Conservation (phyloP, 2,797 vertebrate species). For the Lemur catta region DNA sequence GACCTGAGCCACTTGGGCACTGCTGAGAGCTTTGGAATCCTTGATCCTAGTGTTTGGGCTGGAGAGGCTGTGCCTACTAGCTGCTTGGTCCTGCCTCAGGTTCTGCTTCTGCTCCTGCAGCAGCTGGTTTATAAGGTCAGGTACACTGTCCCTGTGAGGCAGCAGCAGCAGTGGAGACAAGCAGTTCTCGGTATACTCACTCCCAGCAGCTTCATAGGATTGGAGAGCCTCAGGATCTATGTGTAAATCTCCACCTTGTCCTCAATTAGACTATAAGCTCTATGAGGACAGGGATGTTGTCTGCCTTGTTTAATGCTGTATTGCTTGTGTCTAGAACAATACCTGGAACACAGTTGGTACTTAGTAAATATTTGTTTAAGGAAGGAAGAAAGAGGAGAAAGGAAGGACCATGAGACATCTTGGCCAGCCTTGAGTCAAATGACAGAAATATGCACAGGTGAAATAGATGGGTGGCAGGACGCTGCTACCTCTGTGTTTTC, state of each 20-base stretch:
- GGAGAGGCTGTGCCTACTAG: background rate
- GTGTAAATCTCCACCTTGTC: background rate
- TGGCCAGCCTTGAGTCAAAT: background rate
- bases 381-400: constrained; percentile 13
- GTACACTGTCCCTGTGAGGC: background rate
- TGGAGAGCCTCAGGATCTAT: background rate
- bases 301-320: background rate
- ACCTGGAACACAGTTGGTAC: background rate
- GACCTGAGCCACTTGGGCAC: background rate
- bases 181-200: background rate
- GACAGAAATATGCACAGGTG: constrained; percentile 1
- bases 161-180: background rate
- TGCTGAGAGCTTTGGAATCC: background rate
- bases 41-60: background rate
- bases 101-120: background rate
- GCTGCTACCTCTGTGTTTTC: constrained; percentile 15
- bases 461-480: background rate
- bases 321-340: background rate
- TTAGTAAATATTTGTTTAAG: constrained; percentile 30
- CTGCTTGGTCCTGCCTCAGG: background rate
- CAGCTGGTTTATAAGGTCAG: background rate
- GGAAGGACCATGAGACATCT: background rate
- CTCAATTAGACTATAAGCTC: background rate
- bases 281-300: background rate
- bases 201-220: background rate